Conservation (phyloP, 2,888 invertebrate species). For the Diadegma fenestrale region DNA sequence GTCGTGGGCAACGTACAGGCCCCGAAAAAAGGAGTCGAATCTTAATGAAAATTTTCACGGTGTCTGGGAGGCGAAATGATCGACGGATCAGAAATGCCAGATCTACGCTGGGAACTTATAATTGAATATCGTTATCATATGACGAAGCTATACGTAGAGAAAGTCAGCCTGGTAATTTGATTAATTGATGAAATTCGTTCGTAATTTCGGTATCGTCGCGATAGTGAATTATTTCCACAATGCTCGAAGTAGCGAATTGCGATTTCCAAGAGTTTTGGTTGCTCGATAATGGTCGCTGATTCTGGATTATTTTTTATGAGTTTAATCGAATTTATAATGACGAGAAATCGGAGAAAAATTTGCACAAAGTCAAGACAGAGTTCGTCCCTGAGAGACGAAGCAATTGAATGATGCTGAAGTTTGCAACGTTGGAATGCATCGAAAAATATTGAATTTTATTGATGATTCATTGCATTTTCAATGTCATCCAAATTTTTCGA, state of each 20-base stretch:
- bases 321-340: constrained; percentile 1
- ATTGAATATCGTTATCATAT: constrained; percentile 36
- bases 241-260: neutral
- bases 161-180: constrained; percentile 26
- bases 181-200: constrained; percentile 32
- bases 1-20: neutral
- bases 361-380: constrained; percentile 3
- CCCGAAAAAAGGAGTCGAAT: constrained; percentile 28
- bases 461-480: too few relatives aligned
- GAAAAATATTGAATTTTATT: too few relatives aligned
- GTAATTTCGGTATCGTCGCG: constrained; percentile 30
- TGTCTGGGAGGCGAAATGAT: constrained; percentile 25
- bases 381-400: constrained; percentile 26
- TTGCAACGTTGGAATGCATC: too few relatives aligned
- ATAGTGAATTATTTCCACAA: neutral
- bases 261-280: neutral
- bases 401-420: too few relatives aligned
- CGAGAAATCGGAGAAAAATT: neutral
- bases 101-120: constrained; percentile 28
- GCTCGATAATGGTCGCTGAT: constrained; percentile 11
- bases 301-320: neutral
- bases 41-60: constrained; percentile 57
- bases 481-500: too few relatives aligned
- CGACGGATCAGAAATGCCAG: constrained; percentile 48
- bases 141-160: constrained; percentile 6